Evolutionary conservation across 2,797 vertebrate species (phyloP).

Genomic region (Lepilemur septentrionalis): DNA sequence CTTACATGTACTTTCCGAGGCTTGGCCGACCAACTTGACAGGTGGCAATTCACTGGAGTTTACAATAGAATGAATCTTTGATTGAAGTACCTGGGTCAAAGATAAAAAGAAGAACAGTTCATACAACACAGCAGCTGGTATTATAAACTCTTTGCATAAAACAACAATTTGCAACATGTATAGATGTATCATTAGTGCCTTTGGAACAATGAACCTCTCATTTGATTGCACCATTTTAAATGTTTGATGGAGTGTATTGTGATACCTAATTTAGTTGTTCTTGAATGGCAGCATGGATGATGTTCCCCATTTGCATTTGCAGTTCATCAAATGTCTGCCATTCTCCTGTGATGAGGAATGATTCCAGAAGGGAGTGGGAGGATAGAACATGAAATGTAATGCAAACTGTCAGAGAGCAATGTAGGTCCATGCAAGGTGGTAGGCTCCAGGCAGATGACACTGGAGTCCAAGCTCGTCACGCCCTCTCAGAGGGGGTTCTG

Average conservation of each 20-base stretch:
- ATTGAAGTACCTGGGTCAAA: constrained; percentile 68
- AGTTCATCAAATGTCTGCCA: constrained; percentile 48
- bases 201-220: constrained; percentile 68
- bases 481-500: neutral
- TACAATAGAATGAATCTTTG: constrained; percentile 73
- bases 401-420: neutral
- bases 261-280: constrained; percentile 70
- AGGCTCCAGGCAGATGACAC: neutral
- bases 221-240: constrained; percentile 45
- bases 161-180: constrained; percentile 57
- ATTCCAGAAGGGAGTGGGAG: neutral
- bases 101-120: constrained; percentile 34
- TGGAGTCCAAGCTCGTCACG: neutral
- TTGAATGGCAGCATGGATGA: neutral
- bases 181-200: constrained; percentile 54
- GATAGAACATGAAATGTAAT: neutral
- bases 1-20: constrained; percentile 37
- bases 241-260: constrained; percentile 68
- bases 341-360: constrained; percentile 48
- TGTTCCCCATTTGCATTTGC: constrained; percentile 42
- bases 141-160: constrained; percentile 66
- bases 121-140: constrained; percentile 10
- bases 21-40: constrained; percentile 61
- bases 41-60: constrained; percentile 72
- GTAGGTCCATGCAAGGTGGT: neutral